A percentile compares a stretch with the other conserved stretches of the same genome.
These are phyloP conservation scores for Corythoichthys haematopterus DNA, from an alignment of 2,113 vertebrate species.

Conservation along the genomic window DNA sequence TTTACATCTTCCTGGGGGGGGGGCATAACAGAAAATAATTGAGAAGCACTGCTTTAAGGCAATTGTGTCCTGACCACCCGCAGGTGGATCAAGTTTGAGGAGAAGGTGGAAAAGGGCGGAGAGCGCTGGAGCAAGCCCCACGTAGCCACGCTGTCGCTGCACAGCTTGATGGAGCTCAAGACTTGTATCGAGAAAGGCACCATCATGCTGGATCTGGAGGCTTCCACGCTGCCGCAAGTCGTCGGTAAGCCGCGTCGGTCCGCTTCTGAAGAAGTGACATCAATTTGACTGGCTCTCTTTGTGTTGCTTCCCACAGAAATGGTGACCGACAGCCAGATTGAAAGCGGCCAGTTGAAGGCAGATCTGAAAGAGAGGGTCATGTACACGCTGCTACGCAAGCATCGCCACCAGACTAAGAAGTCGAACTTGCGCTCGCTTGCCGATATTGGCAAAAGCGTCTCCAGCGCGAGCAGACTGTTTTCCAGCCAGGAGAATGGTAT, in stretches of 20 bases:
- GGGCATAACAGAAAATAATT: too few species aligned
- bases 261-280: neutral
- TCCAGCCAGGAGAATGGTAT: conserved; percentile 91
- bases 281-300: neutral
- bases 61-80: too few species aligned
- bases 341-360: conserved; percentile 80
- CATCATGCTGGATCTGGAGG: conserved; percentile 87
- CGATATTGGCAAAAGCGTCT: conserved; percentile 97
- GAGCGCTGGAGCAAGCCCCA: conserved; percentile 98
- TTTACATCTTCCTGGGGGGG: too few species aligned
- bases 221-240: conserved; percentile 84
- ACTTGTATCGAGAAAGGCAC: conserved; percentile 92
- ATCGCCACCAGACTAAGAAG: conserved; percentile 98
- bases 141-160: conserved; percentile 81
- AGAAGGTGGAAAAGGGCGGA: conserved; percentile 94
- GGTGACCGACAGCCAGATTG: conserved; percentile 89
- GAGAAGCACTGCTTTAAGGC: too few species aligned
- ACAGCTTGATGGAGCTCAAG: conserved; percentile 93
- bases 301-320: conserved; percentile 69
- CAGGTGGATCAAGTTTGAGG: conserved; percentile 98
- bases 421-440: conserved; percentile 96
- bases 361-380: conserved; percentile 93
- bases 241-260: conserved; percentile 77
- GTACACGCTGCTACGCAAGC: conserved; percentile 88
- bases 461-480: conserved; percentile 96